These are phyloP conservation scores for Mesochorus sp. DNA, from an alignment of 2,888 invertebrate genomes.

Conservation along the genomic window DNA sequence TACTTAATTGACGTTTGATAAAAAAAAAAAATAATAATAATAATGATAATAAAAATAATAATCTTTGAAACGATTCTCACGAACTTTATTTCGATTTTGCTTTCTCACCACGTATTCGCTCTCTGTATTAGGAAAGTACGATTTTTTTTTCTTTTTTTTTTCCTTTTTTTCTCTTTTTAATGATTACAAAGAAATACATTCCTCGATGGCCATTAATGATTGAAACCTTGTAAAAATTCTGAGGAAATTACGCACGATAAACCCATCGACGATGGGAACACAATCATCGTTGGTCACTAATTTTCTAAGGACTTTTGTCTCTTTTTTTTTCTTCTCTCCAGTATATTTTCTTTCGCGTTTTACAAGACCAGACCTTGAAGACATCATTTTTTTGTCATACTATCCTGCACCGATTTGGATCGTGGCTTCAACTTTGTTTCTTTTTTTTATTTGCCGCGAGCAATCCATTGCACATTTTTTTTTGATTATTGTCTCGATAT, in stretches of 20 bases:
- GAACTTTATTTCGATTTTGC: background rate
- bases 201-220: background rate
- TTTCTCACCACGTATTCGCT: background rate
- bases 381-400: background rate
- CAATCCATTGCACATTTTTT: too few relatives aligned
- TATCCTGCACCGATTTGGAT: too few relatives aligned
- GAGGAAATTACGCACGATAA: background rate
- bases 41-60: too few relatives aligned
- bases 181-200: background rate
- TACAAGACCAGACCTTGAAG: background rate
- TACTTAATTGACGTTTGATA: too few relatives aligned
- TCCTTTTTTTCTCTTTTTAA: too few relatives aligned
- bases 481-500: too few relatives aligned
- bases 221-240: background rate
- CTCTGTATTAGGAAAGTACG: background rate
- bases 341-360: slow-evolving; percentile 16
- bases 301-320: background rate
- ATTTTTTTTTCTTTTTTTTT: too few relatives aligned
- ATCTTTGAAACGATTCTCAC: background rate
- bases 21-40: too few relatives aligned
- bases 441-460: too few relatives aligned
- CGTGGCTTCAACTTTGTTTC: too few relatives aligned
- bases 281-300: background rate
- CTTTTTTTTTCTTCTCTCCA: slow-evolving; percentile 9
- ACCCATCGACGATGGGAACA: background rate